phyloP scores from a whole-genome alignment of 2,888 invertebrate species.

The Masnerella sp. region DNA sequence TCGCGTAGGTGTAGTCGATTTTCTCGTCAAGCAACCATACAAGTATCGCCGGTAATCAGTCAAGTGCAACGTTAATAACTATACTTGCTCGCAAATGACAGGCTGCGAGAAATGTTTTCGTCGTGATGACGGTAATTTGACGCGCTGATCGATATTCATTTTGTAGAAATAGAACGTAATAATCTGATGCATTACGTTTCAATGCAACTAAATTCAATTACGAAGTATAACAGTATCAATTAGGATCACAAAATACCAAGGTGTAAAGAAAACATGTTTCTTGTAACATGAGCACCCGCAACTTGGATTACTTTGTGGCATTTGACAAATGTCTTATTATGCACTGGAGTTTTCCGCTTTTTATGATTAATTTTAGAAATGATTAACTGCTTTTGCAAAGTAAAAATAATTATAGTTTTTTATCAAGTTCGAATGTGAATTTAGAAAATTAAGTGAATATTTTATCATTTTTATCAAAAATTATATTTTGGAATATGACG shows the following conservation, averaged over 20 bases:
- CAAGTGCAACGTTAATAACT: slow-evolving; percentile 56
- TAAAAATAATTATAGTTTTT: no score
- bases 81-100: slow-evolving; percentile 38
- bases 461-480: no score
- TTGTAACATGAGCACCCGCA: slow-evolving; percentile 23
- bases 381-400: no score
- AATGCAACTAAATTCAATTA: slow-evolving; percentile 44
- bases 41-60: slow-evolving; percentile 48
- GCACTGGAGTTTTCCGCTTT: slow-evolving; percentile 4
- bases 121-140: slow-evolving; percentile 45
- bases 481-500: no score
- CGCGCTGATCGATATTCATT: slow-evolving; percentile 47
- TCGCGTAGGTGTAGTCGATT: slow-evolving; percentile 41
- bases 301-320: slow-evolving; percentile 31
- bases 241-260: slow-evolving; percentile 36
- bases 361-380: slow-evolving; percentile 6
- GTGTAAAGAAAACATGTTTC: slow-evolving; percentile 43
- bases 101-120: slow-evolving; percentile 44
- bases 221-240: slow-evolving; percentile 34
- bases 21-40: slow-evolving; percentile 52
- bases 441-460: no score
- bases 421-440: no score
- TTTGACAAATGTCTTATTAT: slow-evolving; percentile 19
- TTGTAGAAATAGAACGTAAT: slow-evolving; percentile 45
- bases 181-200: slow-evolving; percentile 36